Evolutionary conservation across 2,113 vertebrate genomes (phyloP), one percentile per base, ranked within the genome.

Genomic region (Cynocephalus volans): DNA sequence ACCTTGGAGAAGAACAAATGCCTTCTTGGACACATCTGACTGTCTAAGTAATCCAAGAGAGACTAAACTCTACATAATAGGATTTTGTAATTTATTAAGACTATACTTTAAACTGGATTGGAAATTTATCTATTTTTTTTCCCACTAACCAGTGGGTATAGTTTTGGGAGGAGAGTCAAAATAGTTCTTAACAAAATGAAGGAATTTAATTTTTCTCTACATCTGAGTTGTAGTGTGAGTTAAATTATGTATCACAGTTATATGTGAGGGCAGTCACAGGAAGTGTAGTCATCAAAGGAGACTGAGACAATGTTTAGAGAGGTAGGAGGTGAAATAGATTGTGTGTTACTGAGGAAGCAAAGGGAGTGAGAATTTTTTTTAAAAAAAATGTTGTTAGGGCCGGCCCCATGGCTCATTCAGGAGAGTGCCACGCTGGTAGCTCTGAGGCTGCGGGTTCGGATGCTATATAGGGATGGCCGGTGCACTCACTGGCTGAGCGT

Each of bases 121-220:
- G 54, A 58, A 24, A 85, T 50, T 88, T 70, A 54, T 18, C 33
- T 91, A 23, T 88, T 89, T 97, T 95, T 86, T 21, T 2, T 0
- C 48, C 21, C 15, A 33, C 52, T 84, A 80, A 45, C 11, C 12
- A 75, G 2, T 81, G 8, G 54, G 6, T 67, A 31, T 93, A 70
- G 92, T 10, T 70, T 92, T 90, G n/a, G 58, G 45, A 89, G 64
- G n/a, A 91, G 76, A 96, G 56, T 96, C 62, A 76, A 48, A 85
- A 92, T 94, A 52, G 24, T 88, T 91, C 72, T 96, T 88, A 76
- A 56, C 56, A 95, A 88, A 90, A 85, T 76, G 69, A 92, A 88
- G 12, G 24, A 73, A 77, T 90, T 77, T 92, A 79, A 48, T 80
- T 93, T 96, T 93, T 93, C 36, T 86, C 36, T 81, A 64, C 80